These are phyloP conservation scores for Gobionotothen gibberifrons DNA, from an alignment of 2,797 vertebrate genomes.

Conservation along the genomic window DNA sequence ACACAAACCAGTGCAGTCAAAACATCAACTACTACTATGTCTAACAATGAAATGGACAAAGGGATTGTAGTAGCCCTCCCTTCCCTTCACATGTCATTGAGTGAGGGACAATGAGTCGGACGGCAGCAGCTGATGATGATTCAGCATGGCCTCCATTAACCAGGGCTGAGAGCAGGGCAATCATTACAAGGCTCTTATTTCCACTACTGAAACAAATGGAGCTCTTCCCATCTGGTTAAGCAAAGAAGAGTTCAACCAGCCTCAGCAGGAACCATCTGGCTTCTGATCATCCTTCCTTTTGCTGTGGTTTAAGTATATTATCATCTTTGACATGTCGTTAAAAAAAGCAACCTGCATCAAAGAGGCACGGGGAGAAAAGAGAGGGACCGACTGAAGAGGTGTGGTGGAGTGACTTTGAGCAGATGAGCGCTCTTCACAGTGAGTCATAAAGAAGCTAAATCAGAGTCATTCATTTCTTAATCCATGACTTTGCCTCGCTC, in stretches of 20 bases:
- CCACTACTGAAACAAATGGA: slow-evolving; percentile 44
- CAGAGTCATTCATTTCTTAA: slow-evolving; percentile 89
- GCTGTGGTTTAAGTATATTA: not conserved
- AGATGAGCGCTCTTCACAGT: slow-evolving; percentile 85
- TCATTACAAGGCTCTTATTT: slow-evolving; percentile 41
- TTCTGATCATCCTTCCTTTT: slow-evolving; percentile 32
- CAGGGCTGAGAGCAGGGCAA: slow-evolving; percentile 38
- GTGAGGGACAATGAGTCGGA: slow-evolving; percentile 44
- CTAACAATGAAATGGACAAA: slow-evolving; percentile 23
- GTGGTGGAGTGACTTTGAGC: slow-evolving; percentile 62
- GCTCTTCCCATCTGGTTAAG: slow-evolving; percentile 50
- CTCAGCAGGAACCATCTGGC: slow-evolving; percentile 32
- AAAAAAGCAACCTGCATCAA: slow-evolving; percentile 3
- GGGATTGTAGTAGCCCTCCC: not conserved
- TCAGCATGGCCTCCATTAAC: slow-evolving; percentile 57
- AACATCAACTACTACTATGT: slow-evolving; percentile 12
- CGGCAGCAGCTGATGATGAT: slow-evolving; percentile 54
- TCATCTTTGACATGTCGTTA: slow-evolving; percentile 38
- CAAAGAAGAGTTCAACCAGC: not conserved
- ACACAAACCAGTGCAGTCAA: not conserved
- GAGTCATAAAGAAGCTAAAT: slow-evolving; percentile 86
- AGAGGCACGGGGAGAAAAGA: slow-evolving; percentile 19
- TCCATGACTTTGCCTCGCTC: slow-evolving; percentile 89
- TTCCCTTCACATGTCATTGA: slow-evolving; percentile 15
- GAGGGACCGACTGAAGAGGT: slow-evolving; percentile 32